phyloP scores from a whole-genome alignment of 2,113 vertebrate genomes.

The Rousettus leschenaultii region DNA sequence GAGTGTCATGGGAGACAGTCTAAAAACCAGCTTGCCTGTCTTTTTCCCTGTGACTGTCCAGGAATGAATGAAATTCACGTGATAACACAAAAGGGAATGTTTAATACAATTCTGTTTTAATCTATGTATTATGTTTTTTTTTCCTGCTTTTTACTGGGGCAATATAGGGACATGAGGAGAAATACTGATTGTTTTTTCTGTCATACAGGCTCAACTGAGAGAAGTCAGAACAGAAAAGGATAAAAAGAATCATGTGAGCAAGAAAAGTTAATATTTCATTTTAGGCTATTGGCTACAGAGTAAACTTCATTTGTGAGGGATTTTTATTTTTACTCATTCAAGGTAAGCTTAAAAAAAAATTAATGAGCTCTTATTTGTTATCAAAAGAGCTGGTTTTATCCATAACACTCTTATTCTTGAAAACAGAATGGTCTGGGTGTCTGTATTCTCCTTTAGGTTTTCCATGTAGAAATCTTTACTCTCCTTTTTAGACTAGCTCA shows the following conservation, averaged over 20 bases:
- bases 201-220: slow-evolving; percentile 26
- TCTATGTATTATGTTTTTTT: slow-evolving; percentile 19
- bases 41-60: not conserved
- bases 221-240: slow-evolving; percentile 16
- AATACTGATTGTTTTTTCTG: slow-evolving; percentile 2
- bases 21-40: not conserved
- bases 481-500: not conserved
- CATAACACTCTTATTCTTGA: not conserved
- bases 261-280: slow-evolving; percentile 51
- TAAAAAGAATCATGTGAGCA: slow-evolving; percentile 45
- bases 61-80: slow-evolving; percentile 31
- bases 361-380: not conserved
- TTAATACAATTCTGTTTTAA: slow-evolving; percentile 39
- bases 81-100: slow-evolving; percentile 48
- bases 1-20: not conserved
- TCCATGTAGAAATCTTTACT: not conserved
- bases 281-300: slow-evolving; percentile 7
- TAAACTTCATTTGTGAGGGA: slow-evolving; percentile 31
- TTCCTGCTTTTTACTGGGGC: slow-evolving; percentile 38
- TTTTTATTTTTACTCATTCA: slow-evolving; percentile 57
- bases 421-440: not conserved
- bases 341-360: not conserved
- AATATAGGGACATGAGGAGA: slow-evolving; percentile 5
- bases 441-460: not conserved
- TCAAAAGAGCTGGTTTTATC: not conserved